phyloP scores from a whole-genome alignment of 2,113 vertebrate genomes.

The Neoarius graeffei region DNA sequence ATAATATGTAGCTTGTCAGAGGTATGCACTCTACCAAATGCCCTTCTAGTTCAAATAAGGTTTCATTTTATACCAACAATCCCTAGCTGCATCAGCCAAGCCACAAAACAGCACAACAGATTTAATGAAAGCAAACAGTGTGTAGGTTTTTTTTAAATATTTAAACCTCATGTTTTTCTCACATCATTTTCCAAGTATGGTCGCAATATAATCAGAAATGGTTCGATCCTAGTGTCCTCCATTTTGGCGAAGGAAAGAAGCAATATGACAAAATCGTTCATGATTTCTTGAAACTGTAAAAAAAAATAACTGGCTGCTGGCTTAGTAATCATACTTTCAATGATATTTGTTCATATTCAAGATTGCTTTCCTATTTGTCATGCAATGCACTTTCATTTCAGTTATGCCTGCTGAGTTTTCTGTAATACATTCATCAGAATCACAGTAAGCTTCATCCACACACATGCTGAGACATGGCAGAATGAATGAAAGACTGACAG shows the following conservation, averaged over 20 bases:
- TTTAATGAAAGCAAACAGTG: not conserved
- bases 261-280: not conserved
- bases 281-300: not conserved
- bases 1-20: too few relatives aligned
- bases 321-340: not conserved
- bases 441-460: conserved; percentile 8
- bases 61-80: not conserved
- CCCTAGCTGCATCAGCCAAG: not conserved
- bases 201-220: not conserved
- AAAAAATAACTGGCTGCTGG: not conserved
- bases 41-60: not conserved
- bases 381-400: not conserved
- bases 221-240: not conserved
- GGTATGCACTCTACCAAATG: too few relatives aligned
- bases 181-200: too few relatives aligned
- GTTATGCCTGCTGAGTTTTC: not conserved
- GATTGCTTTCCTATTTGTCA: not conserved
- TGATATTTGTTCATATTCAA: not conserved
- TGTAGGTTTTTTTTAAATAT: not conserved
- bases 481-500: not conserved
- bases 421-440: conserved; percentile 3
- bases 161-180: not conserved
- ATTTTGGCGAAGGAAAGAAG: not conserved
- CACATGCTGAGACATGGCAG: not conserved
- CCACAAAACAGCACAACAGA: not conserved